These are phyloP conservation scores for Brienomyrus brachyistius DNA, from an alignment of 2,113 vertebrate species.

Conservation along the genomic window DNA sequence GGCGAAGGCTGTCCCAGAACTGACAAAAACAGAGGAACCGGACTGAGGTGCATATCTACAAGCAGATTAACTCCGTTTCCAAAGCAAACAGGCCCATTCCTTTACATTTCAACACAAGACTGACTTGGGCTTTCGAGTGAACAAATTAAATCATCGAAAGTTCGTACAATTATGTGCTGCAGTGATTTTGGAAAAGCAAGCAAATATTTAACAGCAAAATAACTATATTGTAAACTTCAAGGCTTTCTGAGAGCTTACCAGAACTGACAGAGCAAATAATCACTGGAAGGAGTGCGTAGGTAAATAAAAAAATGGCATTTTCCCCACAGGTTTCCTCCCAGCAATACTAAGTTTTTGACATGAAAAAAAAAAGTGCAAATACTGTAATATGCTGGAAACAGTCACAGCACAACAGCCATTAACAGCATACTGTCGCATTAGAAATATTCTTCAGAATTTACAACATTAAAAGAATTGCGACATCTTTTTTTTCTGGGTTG, in stretches of 20 bases:
- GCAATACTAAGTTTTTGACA: background rate
- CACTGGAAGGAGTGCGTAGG: background rate
- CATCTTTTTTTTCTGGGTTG: background rate
- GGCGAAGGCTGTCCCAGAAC: slow-evolving; percentile 68
- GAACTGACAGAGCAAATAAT: background rate
- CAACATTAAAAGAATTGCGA: background rate
- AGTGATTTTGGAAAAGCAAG: background rate
- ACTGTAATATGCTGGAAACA: background rate
- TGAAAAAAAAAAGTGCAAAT: background rate
- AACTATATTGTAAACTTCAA: background rate
- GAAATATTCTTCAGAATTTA: background rate
- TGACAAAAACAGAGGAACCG: slow-evolving; percentile 47
- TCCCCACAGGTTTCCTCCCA: background rate
- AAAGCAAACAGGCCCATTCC: slow-evolving; percentile 32
- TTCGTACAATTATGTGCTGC: background rate
- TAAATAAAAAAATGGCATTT: background rate
- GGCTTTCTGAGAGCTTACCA: background rate
- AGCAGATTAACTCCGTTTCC: slow-evolving; percentile 47
- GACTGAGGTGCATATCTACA: slow-evolving; percentile 21
- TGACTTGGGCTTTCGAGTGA: background rate
- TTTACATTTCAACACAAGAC: slow-evolving; percentile 30
- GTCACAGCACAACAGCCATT: background rate
- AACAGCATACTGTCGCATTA: background rate
- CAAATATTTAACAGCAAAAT: background rate
- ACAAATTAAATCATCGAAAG: background rate